These are phyloP conservation scores for Chiroxiphia lanceolata DNA, from an alignment of 2,797 vertebrate species.

Conservation along the genomic window DNA sequence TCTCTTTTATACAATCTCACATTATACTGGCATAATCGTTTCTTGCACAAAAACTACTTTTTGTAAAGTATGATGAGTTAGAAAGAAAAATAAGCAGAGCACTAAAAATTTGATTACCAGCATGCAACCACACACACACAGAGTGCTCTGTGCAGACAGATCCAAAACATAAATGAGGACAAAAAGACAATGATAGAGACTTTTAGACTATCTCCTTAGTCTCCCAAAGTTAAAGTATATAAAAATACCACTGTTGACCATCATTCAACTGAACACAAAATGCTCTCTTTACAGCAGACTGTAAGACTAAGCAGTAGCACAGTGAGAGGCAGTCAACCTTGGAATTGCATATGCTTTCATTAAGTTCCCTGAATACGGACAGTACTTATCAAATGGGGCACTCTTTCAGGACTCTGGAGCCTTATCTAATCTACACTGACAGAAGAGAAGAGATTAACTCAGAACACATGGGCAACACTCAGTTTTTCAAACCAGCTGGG, in stretches of 20 bases:
- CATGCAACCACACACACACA: neutral
- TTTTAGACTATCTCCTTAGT: neutral
- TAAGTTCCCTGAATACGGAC: neutral
- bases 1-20: neutral
- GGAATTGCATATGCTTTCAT: neutral
- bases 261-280: neutral
- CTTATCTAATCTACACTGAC: accelerated
- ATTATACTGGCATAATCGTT: neutral
- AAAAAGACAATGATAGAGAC: neutral
- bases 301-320: neutral
- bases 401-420: neutral
- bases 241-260: neutral
- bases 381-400: neutral
- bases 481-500: neutral
- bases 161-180: neutral
- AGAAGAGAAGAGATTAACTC: neutral
- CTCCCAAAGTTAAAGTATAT: neutral
- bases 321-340: neutral
- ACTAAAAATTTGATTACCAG: slow-evolving; percentile 14
- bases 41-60: neutral
- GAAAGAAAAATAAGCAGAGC: neutral
- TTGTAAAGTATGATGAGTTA: neutral
- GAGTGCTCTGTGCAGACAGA: neutral
- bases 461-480: neutral
- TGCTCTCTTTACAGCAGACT: neutral